A percentile compares a stretch with the other conserved stretches of the same genome.
phyloP scores from a whole-genome alignment of 2,888 invertebrate species.

The Ectobius pallidus region DNA sequence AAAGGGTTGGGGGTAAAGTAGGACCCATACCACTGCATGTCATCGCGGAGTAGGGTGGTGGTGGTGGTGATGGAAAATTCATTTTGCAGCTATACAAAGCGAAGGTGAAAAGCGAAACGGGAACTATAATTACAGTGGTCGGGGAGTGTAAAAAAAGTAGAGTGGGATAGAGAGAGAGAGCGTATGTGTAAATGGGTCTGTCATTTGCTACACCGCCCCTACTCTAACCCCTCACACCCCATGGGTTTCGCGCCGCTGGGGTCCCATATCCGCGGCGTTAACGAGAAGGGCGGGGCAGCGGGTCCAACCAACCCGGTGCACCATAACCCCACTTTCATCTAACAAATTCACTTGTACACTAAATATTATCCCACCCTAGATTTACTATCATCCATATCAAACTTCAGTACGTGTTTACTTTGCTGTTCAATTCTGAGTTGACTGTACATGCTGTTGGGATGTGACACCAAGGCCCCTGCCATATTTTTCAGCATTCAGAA shows the following conservation, averaged over 20 bases:
- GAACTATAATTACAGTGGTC: conserved; percentile 29
- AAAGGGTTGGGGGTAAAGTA: conserved; percentile 20
- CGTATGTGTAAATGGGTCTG: conserved; percentile 34
- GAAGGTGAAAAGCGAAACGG: conserved; percentile 30
- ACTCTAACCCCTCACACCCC: conserved; percentile 4
- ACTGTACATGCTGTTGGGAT: no score
- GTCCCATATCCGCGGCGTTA: conserved; percentile 26
- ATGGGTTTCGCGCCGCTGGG: conserved; percentile 21
- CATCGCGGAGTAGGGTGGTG: conserved; percentile 11
- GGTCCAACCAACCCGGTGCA: conserved; percentile 3
- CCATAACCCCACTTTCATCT: not conserved
- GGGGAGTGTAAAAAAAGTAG: conserved; percentile 28
- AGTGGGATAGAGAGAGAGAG: conserved; percentile 22
- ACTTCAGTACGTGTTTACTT: no score
- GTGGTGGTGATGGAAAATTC: conserved; percentile 27
- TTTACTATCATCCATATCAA: no score
- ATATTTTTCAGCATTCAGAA: no score
- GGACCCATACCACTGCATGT: conserved; percentile 13
- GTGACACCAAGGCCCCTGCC: no score
- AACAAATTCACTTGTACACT: conserved; percentile 1
- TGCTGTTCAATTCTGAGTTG: no score
- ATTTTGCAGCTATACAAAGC: conserved; percentile 32
- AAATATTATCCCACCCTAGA: no score
- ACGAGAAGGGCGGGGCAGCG: conserved; percentile 32
- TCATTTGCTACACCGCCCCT: conserved; percentile 30